Evolutionary conservation across 2,797 vertebrate species (phyloP).

Genomic region (Tapera naevia): DNA sequence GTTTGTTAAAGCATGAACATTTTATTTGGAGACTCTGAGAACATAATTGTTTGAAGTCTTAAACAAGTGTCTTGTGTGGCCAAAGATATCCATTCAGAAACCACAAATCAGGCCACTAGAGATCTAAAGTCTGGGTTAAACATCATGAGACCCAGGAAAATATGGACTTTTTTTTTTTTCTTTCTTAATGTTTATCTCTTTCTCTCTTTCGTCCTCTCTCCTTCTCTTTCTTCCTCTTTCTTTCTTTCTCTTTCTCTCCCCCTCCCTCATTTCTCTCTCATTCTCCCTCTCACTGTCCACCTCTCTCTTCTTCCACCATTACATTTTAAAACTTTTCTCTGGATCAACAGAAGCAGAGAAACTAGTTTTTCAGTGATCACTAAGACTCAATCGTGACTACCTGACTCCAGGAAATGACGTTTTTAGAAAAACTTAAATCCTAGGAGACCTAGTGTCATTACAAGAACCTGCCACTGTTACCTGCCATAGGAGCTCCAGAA

Average conservation of each 20-base stretch:
- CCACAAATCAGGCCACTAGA: neutral
- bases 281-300: too few relatives aligned
- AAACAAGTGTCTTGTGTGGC: constrained; percentile 22
- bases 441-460: neutral
- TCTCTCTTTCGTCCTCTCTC: rapidly evolving
- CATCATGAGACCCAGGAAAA: constrained; percentile 12
- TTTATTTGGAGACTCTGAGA: constrained; percentile 39
- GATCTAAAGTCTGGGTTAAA: constrained; percentile 26
- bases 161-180: rapidly evolving
- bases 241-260: too few relatives aligned
- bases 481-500: neutral
- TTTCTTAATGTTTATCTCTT: neutral
- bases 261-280: too few relatives aligned
- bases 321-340: neutral
- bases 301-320: too few relatives aligned
- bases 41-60: constrained; percentile 43
- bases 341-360: neutral
- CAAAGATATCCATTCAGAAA: constrained; percentile 51
- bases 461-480: neutral
- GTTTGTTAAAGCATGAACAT: neutral
- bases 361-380: neutral
- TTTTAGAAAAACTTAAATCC: neutral
- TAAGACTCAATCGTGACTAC: neutral
- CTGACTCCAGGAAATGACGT: neutral
- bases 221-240: rapidly evolving